Percentiles rank a stretch among this genome's conserved stretches.
These are phyloP conservation scores for Anadara kagoshimensis DNA, from an alignment of 1,140 invertebrate genomes.

Conservation along the genomic window DNA sequence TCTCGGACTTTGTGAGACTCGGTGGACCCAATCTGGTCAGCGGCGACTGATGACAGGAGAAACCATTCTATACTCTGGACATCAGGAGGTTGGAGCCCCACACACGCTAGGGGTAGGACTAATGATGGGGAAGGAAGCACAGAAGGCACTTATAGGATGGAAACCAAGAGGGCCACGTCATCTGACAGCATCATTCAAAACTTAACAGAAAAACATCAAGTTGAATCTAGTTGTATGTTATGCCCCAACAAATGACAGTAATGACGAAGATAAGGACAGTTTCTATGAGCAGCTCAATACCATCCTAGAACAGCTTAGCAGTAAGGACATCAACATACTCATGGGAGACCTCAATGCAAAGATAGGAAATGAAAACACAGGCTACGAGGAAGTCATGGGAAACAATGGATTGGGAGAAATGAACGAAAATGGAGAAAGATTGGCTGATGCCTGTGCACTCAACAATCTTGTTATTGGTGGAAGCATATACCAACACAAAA, in stretches of 20 bases:
- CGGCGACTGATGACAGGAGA: constrained; percentile 6
- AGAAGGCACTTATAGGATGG: constrained; percentile 33
- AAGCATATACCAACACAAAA: too few relatives aligned
- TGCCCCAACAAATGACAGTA: too few relatives aligned
- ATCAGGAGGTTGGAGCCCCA: constrained; percentile 32
- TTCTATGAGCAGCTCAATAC: too few relatives aligned
- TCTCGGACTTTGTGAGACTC: too few relatives aligned
- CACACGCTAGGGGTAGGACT: constrained; percentile 39
- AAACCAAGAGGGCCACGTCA: constrained; percentile 1
- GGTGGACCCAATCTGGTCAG: constrained; percentile 26
- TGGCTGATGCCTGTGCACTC: constrained; percentile 33
- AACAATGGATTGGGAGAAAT: too few relatives aligned
- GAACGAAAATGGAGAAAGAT: constrained; percentile 47
- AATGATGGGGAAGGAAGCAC: constrained; percentile 28
- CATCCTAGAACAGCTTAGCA: too few relatives aligned
- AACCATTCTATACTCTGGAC: constrained; percentile 39
- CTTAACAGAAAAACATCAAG: neutral
- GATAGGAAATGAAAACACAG: too few relatives aligned
- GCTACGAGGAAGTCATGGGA: too few relatives aligned
- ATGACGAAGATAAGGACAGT: too few relatives aligned
- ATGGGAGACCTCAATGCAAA: too few relatives aligned
- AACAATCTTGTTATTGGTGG: constrained; percentile 48
- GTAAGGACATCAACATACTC: too few relatives aligned
- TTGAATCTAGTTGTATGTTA: constrained; percentile 19
- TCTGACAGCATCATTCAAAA: neutral